phyloP scores from a whole-genome alignment of 2,113 vertebrate genomes.

The Ginglymostoma cirratum region DNA sequence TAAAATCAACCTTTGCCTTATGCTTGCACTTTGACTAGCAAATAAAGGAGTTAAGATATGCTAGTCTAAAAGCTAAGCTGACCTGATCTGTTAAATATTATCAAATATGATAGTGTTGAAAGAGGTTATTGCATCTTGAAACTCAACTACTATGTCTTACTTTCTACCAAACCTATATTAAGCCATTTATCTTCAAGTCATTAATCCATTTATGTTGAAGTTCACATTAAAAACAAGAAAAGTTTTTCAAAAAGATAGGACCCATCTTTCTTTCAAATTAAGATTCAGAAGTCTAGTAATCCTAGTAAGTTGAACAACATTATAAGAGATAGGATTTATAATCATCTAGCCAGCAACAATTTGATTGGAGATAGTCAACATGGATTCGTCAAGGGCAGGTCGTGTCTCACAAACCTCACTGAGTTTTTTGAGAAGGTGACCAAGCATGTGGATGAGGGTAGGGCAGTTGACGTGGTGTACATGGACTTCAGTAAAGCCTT shows the following conservation, averaged over 20 bases:
- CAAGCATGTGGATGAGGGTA: too few species aligned
- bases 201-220: neutral
- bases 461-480: too few species aligned
- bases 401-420: too few species aligned
- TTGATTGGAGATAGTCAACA: too few species aligned
- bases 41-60: conserved; percentile 5
- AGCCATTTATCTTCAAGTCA: neutral
- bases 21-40: conserved; percentile 8
- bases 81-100: conserved; percentile 31
- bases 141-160: neutral
- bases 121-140: conserved; percentile 12
- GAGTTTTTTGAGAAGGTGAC: too few species aligned
- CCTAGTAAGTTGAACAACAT: neutral
- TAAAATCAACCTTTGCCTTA: conserved; percentile 31
- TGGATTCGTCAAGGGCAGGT: too few species aligned
- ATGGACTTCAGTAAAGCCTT: too few species aligned
- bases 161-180: neutral
- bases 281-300: neutral
- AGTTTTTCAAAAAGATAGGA: neutral
- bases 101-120: conserved; percentile 28
- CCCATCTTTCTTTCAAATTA: neutral
- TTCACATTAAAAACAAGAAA: neutral
- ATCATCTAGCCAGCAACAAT: too few species aligned
- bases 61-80: neutral
- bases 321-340: too few species aligned